Conservation (phyloP, 2,113 vertebrate genomes). For the Rutilus rutilus region DNA sequence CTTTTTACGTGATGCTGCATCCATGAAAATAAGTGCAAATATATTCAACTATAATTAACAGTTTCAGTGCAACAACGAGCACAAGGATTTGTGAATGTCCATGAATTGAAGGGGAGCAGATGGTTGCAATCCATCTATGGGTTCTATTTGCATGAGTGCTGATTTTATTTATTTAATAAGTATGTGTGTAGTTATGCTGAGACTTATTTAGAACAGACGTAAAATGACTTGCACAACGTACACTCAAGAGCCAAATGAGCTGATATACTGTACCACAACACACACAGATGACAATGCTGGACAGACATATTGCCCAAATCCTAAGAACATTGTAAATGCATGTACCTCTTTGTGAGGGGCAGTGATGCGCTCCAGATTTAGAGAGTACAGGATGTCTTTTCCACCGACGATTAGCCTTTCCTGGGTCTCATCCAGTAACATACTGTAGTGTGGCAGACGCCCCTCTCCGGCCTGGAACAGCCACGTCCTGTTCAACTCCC, state of each 20-base stretch:
- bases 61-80: background rate
- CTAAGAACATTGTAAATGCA: background rate
- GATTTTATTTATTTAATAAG: background rate
- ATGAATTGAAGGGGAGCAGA: background rate
- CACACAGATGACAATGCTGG: background rate
- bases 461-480: slow-evolving; percentile 84
- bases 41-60: background rate
- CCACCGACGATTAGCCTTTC: slow-evolving; percentile 92
- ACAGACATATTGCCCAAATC: background rate
- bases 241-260: background rate
- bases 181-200: background rate
- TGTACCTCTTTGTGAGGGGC: slow-evolving; percentile 86
- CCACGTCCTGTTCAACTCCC: slow-evolving; percentile 92
- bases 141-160: background rate
- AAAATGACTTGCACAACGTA: background rate
- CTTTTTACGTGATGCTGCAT: background rate
- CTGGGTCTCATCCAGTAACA: slow-evolving; percentile 93
- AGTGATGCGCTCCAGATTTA: slow-evolving; percentile 88
- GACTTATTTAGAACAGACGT: background rate
- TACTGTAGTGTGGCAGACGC: slow-evolving; percentile 83
- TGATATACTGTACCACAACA: background rate
- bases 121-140: background rate
- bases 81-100: background rate
- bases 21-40: background rate
- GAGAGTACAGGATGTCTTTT: slow-evolving; percentile 89